Base-by-base conservation (phyloP, 2,113 vertebrate genomes). In the Gnathonemus longibarbis region DNA sequence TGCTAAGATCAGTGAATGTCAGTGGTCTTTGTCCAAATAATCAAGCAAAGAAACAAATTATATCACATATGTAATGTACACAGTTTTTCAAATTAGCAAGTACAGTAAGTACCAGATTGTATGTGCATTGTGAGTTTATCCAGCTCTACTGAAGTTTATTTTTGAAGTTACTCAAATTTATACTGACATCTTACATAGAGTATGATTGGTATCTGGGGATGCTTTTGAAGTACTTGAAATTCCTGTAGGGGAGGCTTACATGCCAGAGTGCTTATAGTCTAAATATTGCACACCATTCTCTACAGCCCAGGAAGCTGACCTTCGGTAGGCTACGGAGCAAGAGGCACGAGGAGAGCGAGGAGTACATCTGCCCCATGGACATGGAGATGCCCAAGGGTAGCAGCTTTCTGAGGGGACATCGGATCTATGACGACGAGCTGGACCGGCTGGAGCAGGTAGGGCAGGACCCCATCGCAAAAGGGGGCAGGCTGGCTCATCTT, bases 351-450 rank as follows among this genome's bases (percentile, higher is more conserved):
- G 98, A 99, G 17, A 96, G 90, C 2, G 98, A 99, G 90, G 98
- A 99, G 92, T 99, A 99, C 1, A 96, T 99, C 48, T 99, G 98
- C 93, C 98, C 98, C 0, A 99, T 99, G 98, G 98, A 99, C 49
- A 92, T 99, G 93, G 97, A 98, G 8, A 96, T 96, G 94, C 95
- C 95, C 0, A 96, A 97, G 90, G 97, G 97, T 90, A 95, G 94
- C 49, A 95, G 95, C 49, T 96, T 97, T 0, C 98, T 98, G 93
- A 98, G 98, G 91, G 97, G 96, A 1, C 97, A 95, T 31, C 95
- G 95, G 89, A 95, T 98, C 0, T 98, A 99, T 4, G 98, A 99
- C 5, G 98, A 99, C 0, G 98, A 99, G 91, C 91, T 99, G 35
- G 98, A 99, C 93, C 94, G 96, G 85, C 93, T 99, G 88, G 98